Evolutionary conservation across 2,888 invertebrate species (phyloP), one percentile per base, ranked within the genome.

Genomic region (Stramonita haemastoma): DNA sequence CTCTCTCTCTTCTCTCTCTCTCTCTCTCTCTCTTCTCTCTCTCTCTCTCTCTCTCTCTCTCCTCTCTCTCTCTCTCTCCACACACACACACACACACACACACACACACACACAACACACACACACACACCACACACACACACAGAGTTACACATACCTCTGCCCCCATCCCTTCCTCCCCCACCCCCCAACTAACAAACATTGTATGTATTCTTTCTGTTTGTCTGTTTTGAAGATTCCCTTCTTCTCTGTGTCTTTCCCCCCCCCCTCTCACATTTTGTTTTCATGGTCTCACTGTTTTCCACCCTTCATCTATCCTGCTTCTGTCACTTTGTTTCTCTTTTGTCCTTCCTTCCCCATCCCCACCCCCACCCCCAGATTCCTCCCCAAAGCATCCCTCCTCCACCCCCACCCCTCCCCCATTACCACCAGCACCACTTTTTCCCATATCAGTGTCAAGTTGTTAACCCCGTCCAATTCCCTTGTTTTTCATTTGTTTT

Each of bases 41-140:
- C 56, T 32, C 86, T 26, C 86, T 56, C 86, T 22, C 86, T 56
- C 56, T 86, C 36, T 86, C 17, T 56, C 57, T 57, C 66, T 57
- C 46, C 66, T 57, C 46, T 46, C 46, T 46, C 46, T 46, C 46
- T 46, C 46, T 46, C 46, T 46, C 46, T 46, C 46, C 46, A 46
- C 46, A 46, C 46, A 46, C 46, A 46, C 46, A 46, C 46, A 46
- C 46, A 46, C 46, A 46, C 2, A 46, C 46, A 46, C 2, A 46
- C 46, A 46, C 46, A 46, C 46, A 46, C 46, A 46, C 46, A 46
- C 46, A 46, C 46, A 46, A 46, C 46, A 46, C 46, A 46, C 2
- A 46, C 46, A 46, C 2, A 46, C 46, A 46, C 46, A 46, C n/a
- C 46, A 46, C 46, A 46, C 46, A 46, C 46, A 46, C 46, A 46